Conservation (phyloP, 2,888 invertebrate species). For the Smittia aterrima region DNA sequence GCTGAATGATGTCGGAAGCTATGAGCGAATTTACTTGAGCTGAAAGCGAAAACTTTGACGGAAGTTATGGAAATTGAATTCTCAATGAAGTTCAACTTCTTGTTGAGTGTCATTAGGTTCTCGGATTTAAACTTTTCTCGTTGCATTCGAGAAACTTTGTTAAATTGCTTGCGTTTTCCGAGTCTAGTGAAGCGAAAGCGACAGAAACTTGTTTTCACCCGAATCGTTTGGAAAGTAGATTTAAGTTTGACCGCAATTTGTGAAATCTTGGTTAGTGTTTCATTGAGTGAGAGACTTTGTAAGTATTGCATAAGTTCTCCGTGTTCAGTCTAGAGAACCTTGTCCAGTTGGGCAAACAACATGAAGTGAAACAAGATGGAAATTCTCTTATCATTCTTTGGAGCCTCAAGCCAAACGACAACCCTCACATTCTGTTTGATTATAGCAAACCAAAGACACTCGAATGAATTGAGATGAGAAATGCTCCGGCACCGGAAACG, state of each 20-base stretch:
- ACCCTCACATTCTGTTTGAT: not conserved
- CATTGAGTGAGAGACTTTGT: slow-evolving; percentile 1
- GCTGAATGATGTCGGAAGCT: slow-evolving; percentile 20
- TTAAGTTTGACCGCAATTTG: slow-evolving; percentile 2
- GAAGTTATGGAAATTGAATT: slow-evolving; percentile 30
- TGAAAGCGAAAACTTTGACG: not conserved
- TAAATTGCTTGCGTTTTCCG: slow-evolving; percentile 15
- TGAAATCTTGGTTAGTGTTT: slow-evolving; percentile 11
- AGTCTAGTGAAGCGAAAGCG: not conserved
- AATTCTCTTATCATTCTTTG: too few species aligned
- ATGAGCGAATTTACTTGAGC: slow-evolving; percentile 2
- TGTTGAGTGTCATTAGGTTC: slow-evolving; percentile 2
- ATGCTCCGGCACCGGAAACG: not conserved
- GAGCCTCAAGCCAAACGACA: too few species aligned
- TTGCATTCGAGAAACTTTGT: not conserved
- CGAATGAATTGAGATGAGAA: not conserved
- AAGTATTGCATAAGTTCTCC: not conserved
- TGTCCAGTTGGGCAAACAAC: too few species aligned
- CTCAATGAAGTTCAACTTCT: not conserved
- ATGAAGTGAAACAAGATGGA: too few species aligned
- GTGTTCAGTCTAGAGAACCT: too few species aligned
- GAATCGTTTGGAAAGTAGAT: not conserved
- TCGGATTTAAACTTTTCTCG: not conserved
- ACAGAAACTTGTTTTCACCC: not conserved
- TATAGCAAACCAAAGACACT: not conserved